A percentile compares a stretch with the other conserved stretches of the same genome.
Evolutionary conservation across 2,888 invertebrate genomes (phyloP).

Genomic region (Belgica antarctica): DNA sequence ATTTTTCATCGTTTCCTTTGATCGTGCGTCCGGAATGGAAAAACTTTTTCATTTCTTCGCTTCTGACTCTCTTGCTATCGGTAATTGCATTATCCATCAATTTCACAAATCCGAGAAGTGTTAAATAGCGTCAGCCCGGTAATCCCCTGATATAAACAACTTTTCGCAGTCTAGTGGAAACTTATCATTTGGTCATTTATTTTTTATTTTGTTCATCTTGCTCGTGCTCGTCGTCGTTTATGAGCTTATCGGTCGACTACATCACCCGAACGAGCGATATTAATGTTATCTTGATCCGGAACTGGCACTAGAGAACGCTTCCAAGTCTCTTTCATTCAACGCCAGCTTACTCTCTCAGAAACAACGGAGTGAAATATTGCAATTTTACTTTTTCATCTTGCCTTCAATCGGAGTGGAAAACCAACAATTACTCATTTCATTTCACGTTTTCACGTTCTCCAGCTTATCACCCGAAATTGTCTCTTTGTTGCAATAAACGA

Average conservation of each 20-base stretch:
- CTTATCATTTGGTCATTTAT: constrained; percentile 33
- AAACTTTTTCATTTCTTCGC: constrained; percentile 12
- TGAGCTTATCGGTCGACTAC: too few species aligned
- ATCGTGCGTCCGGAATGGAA: neutral
- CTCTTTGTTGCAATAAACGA: constrained; percentile 38
- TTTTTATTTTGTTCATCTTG: too few species aligned
- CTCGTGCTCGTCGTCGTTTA: too few species aligned
- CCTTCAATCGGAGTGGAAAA: constrained; percentile 19
- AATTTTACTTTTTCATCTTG: constrained; percentile 22
- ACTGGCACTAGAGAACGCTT: too few species aligned
- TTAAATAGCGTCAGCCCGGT: constrained; percentile 34
- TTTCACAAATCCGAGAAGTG: constrained; percentile 35
- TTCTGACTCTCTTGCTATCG: constrained; percentile 30
- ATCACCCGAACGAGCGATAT: too few species aligned
- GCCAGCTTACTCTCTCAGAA: constrained; percentile 15
- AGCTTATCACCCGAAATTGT: too few species aligned
- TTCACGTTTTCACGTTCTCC: constrained; percentile 7
- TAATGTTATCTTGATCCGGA: too few species aligned
- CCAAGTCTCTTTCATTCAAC: neutral
- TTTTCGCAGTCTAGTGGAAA: neutral
- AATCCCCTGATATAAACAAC: constrained; percentile 30
- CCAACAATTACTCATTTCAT: constrained; percentile 30
- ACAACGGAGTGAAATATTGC: constrained; percentile 28
- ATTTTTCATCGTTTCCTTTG: neutral
- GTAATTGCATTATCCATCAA: constrained; percentile 41